Base-by-base conservation (phyloP, 1,140 invertebrate genomes). In the Trachymyrmex septentrionalis region DNA sequence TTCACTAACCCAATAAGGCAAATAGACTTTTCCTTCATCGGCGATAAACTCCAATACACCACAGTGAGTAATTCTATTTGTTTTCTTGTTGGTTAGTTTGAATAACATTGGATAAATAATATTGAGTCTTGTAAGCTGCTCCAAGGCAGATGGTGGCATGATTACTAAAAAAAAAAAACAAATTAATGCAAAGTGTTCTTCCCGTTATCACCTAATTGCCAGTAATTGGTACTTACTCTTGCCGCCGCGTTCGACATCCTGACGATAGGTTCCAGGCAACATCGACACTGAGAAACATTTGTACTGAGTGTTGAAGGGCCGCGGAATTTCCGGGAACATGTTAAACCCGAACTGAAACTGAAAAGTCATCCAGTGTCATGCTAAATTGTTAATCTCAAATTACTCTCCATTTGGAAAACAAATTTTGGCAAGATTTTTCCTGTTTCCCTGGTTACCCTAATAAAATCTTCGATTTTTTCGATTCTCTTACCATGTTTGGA, bases 31-130 rank as follows among this genome's bases (percentile, higher is more conserved):
- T 72, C 99, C 99, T 96, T 99, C 99, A 95, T 99, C 99, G 5
- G 99, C 99, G 9, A 99, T 98, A 96, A 99, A 99, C 95, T 99
- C 99, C 67, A 99, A 94, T 0, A 99, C 99, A 86, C 99, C 99
- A 96, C 98, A 99, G 94, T 99, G 99, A 14, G 99, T 99, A 16
- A 97, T 96, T 90, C 98, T 96, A 87, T 97, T 97, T 7, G 97
- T 97, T 91, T 97, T 98, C 88, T 97, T 97, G 94, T 99, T 99
- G 50, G 97, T 98, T 5, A 99, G 95, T 95, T 99, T 99, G 93
- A 99, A 99, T 63, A 99, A 96, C 99, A 99, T 99, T 0, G 99
- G 99, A 94, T 99, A 99, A 92, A 98, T 98, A 86, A 99, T 99
- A 95, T 99, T 99, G 0, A 99, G 96, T 78, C 99, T 96, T 21